Evolutionary conservation across 1,140 invertebrate genomes (phyloP).

Genomic region (Protaetia brevitarsis): DNA sequence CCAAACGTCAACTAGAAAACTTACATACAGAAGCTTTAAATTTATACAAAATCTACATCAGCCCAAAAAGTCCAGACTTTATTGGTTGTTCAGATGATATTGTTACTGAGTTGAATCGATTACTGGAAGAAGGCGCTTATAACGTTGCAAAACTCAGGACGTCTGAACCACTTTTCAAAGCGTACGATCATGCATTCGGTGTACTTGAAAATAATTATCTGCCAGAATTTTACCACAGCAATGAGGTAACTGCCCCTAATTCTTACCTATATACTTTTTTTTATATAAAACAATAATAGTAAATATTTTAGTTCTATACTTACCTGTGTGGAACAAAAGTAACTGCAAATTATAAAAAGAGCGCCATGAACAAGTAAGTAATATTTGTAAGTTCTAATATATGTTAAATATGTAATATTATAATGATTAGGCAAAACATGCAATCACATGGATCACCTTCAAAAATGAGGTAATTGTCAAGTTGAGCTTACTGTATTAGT

Average conservation of each 20-base stretch:
- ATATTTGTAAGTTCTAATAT: neutral
- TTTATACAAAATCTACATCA: slow-evolving; percentile 69
- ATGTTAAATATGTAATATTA: neutral
- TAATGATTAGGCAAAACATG: slow-evolving; percentile 9
- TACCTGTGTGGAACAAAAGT: slow-evolving; percentile 63
- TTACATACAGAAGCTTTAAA: slow-evolving; percentile 69
- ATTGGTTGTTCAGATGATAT: slow-evolving; percentile 65
- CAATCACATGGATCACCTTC: slow-evolving; percentile 38
- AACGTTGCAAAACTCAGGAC: slow-evolving; percentile 73
- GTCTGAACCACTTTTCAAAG: slow-evolving; percentile 74
- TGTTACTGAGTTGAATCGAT: slow-evolving; percentile 60
- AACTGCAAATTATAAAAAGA: slow-evolving; percentile 52
- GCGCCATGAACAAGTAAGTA: slow-evolving; percentile 40
- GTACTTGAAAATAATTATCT: slow-evolving; percentile 73
- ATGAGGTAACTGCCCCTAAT: slow-evolving; percentile 59
- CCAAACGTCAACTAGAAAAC: slow-evolving; percentile 59
- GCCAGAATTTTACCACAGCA: slow-evolving; percentile 78
- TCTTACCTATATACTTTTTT: slow-evolving; percentile 25
- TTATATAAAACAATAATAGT: slow-evolving; percentile 10
- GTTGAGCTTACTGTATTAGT: neutral
- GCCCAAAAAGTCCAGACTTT: slow-evolving; percentile 61
- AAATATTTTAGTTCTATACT: slow-evolving; percentile 63
- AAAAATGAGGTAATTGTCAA: slow-evolving; percentile 37
- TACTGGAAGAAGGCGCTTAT: slow-evolving; percentile 62
- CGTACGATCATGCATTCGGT: slow-evolving; percentile 77